A percentile compares a stretch with the other conserved stretches of the same genome.
phyloP scores from a whole-genome alignment of 2,113 vertebrate genomes.

The Pachypanchax playfairii region DNA sequence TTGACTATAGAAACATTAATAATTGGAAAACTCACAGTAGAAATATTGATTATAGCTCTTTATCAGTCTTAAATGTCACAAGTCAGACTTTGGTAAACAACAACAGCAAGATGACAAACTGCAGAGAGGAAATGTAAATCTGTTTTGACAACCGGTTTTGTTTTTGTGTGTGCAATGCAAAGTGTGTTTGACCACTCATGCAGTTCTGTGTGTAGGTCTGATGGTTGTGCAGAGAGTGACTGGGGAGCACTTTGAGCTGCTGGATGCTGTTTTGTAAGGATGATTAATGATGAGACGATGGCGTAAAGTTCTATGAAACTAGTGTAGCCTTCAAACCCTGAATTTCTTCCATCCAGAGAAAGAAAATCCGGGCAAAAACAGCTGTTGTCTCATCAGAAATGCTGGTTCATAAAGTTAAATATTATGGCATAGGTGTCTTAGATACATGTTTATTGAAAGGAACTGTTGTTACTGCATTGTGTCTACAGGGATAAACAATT shows the following conservation, averaged over 20 bases:
- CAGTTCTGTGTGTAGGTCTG: conserved; percentile 9
- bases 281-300: conserved; percentile 67
- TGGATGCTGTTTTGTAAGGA: conserved; percentile 62
- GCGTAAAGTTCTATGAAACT: conserved; percentile 51
- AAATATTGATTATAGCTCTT: too few species aligned
- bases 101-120: conserved; percentile 16
- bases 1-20: too few species aligned
- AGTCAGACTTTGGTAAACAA: too few species aligned
- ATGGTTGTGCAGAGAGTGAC: conserved; percentile 21
- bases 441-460: not conserved
- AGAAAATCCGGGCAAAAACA: conserved; percentile 19
- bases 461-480: not conserved
- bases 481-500: not conserved
- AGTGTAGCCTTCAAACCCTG: conserved; percentile 46
- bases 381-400: conserved; percentile 14
- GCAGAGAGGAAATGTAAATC: conserved; percentile 8
- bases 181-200: conserved; percentile 13
- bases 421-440: too few species aligned
- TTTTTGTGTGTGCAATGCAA: conserved; percentile 23
- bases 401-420: not conserved
- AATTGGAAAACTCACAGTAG: not conserved
- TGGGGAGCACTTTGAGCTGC: conserved; percentile 39
- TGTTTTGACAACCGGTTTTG: conserved; percentile 19
- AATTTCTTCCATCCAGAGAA: conserved; percentile 18
- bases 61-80: too few species aligned